A percentile compares a stretch with the other conserved stretches of the same genome.
Conservation (phyloP, 1,140 invertebrate genomes). For the Bombus terrestris region DNA sequence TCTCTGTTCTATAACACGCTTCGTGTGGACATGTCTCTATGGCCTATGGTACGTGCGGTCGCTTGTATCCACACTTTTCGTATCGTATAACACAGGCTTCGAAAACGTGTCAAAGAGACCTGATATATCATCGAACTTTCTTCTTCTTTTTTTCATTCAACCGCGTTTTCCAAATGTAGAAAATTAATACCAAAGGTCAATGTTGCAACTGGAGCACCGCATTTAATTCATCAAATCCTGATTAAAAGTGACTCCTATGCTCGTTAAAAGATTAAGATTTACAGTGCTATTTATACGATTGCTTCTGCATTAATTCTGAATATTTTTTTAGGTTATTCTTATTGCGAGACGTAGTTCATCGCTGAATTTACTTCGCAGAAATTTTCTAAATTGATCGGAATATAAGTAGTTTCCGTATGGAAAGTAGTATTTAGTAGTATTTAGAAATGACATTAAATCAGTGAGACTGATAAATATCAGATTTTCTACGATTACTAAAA, state of each 20-base stretch:
- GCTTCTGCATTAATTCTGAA: neutral
- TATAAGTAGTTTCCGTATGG: no score
- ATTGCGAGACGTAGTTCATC: accelerated
- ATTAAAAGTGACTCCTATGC: neutral
- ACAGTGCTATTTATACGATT: neutral
- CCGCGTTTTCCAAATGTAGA: neutral
- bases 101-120: neutral
- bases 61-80: neutral
- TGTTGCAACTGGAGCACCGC: neutral
- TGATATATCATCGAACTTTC: neutral
- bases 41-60: neutral
- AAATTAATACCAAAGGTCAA: constrained; percentile 4
- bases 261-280: neutral
- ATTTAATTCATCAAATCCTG: neutral
- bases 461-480: no score
- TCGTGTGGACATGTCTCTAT: neutral
- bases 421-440: no score
- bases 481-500: neutral
- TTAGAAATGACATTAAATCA: no score
- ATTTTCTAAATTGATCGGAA: no score
- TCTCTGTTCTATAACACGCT: neutral
- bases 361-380: no score
- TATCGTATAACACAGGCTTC: neutral
- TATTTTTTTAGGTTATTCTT: neutral
- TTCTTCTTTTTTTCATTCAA: neutral